phyloP scores from a whole-genome alignment of 2,888 invertebrate genomes.

The Hypolimnas misippus region DNA sequence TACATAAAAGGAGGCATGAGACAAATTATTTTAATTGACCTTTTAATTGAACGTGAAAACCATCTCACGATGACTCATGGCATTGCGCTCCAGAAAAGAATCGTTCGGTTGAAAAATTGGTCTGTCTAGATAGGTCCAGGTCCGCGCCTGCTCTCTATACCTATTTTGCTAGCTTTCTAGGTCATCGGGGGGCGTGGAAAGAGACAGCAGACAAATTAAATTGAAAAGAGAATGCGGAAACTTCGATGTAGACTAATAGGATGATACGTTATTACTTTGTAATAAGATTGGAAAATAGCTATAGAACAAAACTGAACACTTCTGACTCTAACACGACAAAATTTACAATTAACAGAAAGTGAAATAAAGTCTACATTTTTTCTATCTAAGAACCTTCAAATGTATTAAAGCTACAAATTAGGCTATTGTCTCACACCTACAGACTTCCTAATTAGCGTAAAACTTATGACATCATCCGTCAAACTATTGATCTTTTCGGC shows the following conservation, averaged over 20 bases:
- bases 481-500: constrained; percentile 63
- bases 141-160: constrained; percentile 48
- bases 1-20: neutral
- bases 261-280: constrained; percentile 22
- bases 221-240: constrained; percentile 35
- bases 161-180: constrained; percentile 48
- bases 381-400: neutral
- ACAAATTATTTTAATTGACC: constrained; percentile 35
- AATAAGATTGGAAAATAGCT: constrained; percentile 16
- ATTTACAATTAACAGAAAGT: neutral
- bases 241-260: constrained; percentile 30
- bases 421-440: constrained; percentile 37
- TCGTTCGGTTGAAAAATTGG: constrained; percentile 20
- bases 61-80: constrained; percentile 13
- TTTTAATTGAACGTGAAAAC: constrained; percentile 28
- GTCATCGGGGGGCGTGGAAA: constrained; percentile 47
- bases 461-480: constrained; percentile 62
- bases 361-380: neutral
- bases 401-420: constrained; percentile 6
- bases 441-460: constrained; percentile 45
- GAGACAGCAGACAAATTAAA: constrained; percentile 36
- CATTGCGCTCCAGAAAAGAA: constrained; percentile 23
- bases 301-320: neutral
- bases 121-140: constrained; percentile 38
- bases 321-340: neutral